These are phyloP conservation scores for Popillia japonica DNA, from an alignment of 1,140 invertebrate genomes.

Conservation along the genomic window DNA sequence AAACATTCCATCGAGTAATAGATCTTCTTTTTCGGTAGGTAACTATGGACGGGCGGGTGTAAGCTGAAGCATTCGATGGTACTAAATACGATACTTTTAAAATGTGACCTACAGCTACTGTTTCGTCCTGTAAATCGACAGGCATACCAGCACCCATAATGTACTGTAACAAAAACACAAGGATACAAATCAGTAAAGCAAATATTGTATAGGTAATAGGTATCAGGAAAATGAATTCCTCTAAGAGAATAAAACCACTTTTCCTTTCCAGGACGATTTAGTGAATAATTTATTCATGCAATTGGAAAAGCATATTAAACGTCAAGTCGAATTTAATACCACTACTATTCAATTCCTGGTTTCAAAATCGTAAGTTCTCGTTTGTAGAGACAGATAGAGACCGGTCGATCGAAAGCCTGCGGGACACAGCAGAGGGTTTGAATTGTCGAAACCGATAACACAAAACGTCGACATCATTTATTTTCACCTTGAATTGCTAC, in stretches of 20 bases:
- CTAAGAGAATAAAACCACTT: not conserved
- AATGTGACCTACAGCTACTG: slow-evolving; percentile 70
- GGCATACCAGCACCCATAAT: slow-evolving; percentile 74
- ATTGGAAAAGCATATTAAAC: not conserved
- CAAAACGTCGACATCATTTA: slow-evolving; percentile 7
- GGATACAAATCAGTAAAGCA: not conserved
- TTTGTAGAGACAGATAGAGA: not conserved
- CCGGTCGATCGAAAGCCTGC: not conserved
- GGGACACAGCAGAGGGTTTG: not conserved
- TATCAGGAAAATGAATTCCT: not conserved
- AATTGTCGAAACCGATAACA: not conserved
- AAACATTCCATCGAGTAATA: slow-evolving; percentile 68
- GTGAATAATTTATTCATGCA: not conserved
- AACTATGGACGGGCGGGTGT: slow-evolving; percentile 66
- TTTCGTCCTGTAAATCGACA: slow-evolving; percentile 68
- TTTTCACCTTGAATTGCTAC: not conserved
- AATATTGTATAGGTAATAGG: too few species aligned
- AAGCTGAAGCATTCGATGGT: slow-evolving; percentile 68
- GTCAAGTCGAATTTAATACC: not conserved
- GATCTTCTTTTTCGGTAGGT: slow-evolving; percentile 61
- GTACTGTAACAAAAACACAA: slow-evolving; percentile 60
- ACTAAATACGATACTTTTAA: slow-evolving; percentile 70
- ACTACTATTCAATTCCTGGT: not conserved
- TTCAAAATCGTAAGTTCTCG: not conserved
- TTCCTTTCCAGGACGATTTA: not conserved